phyloP scores from a whole-genome alignment of 2,888 invertebrate species.

The Drepanosiphum platanoidis region DNA sequence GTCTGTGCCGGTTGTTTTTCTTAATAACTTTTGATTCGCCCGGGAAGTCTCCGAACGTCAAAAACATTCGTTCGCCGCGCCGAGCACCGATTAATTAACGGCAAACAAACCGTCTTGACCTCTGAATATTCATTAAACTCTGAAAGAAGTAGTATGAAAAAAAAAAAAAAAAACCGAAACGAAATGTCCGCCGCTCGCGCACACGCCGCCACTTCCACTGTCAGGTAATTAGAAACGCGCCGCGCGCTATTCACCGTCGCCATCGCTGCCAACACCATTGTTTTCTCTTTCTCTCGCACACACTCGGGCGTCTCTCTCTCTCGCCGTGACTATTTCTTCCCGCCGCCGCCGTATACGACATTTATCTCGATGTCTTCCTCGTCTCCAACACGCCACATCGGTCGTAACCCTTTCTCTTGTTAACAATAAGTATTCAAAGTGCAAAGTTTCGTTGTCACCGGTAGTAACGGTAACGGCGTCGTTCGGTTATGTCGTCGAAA shows the following conservation, averaged over 20 bases:
- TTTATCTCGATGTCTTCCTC: not conserved
- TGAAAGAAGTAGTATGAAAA: not conserved
- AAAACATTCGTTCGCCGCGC: constrained; percentile 17
- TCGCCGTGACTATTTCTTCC: not conserved
- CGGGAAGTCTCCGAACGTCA: constrained; percentile 14
- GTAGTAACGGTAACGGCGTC: not conserved
- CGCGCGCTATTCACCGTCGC: not conserved
- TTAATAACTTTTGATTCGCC: not conserved
- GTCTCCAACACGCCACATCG: not conserved
- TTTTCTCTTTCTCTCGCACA: not conserved
- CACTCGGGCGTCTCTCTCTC: no score
- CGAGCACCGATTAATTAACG: constrained; percentile 50
- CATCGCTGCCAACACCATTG: not conserved
- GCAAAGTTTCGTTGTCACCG: not conserved
- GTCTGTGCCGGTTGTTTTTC: not conserved
- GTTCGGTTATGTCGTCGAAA: not conserved
- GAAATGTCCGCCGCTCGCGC: not conserved
- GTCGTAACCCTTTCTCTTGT: not conserved
- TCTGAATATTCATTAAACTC: constrained; percentile 52
- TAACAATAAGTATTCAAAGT: constrained; percentile 13
- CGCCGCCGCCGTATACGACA: not conserved
- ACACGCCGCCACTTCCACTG: not conserved
- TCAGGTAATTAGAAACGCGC: constrained; percentile 47
- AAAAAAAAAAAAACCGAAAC: not conserved
- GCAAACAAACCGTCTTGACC: constrained; percentile 46